These are phyloP conservation scores for Columba livia DNA, from an alignment of 2,113 vertebrate genomes.

Conservation along the genomic window DNA sequence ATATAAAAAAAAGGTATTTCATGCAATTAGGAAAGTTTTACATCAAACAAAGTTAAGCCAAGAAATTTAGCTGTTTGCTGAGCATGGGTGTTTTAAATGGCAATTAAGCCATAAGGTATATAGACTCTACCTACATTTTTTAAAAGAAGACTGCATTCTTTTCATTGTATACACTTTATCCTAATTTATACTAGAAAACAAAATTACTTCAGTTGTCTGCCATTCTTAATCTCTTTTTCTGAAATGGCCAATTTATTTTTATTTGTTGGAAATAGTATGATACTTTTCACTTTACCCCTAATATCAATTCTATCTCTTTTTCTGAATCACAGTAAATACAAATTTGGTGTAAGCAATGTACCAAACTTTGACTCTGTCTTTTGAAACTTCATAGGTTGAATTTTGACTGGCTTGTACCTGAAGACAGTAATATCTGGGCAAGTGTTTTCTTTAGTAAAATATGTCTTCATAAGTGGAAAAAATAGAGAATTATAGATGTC, in stretches of 20 bases:
- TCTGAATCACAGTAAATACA: neutral
- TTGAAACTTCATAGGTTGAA: neutral
- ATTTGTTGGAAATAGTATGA: neutral
- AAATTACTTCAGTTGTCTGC: neutral
- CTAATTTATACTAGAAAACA: neutral
- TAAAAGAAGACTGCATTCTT: neutral
- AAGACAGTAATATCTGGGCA: neutral
- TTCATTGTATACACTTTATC: fast-evolving
- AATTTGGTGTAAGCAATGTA: neutral
- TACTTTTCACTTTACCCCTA: neutral
- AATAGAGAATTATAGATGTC: neutral
- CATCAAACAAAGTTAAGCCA: neutral
- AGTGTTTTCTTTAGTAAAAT: neutral
- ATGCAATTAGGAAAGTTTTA: neutral
- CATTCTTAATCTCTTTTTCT: neutral
- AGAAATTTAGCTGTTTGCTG: neutral
- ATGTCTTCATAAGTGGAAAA: neutral
- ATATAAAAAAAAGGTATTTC: neutral
- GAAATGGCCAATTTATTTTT: neutral
- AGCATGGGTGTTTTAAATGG: neutral
- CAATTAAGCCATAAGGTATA: neutral
- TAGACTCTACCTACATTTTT: neutral
- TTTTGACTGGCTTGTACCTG: neutral
- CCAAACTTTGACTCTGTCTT: neutral
- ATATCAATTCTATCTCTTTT: neutral